Percentiles rank a stretch among this genome's conserved stretches.
Evolutionary conservation across 2,797 vertebrate genomes (phyloP).

Genomic region (Galagoides demidoff): DNA sequence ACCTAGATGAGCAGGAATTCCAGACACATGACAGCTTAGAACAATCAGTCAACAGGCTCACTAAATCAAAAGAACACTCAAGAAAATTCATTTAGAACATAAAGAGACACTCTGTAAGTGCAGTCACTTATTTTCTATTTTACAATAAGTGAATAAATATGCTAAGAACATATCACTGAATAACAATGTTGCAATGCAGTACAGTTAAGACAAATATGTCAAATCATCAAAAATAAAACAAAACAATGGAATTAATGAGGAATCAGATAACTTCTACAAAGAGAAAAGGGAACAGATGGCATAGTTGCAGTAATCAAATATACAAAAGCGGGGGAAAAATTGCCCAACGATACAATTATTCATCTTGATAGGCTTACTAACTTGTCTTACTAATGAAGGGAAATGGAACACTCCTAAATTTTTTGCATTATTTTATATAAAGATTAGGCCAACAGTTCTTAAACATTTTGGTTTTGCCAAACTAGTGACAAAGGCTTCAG

Average conservation of each 20-base stretch:
- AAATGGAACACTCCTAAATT: not conserved
- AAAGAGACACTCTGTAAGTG: not conserved
- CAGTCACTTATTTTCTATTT: not conserved
- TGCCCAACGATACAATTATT: not conserved
- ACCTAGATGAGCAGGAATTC: not conserved
- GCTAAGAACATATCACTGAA: not conserved
- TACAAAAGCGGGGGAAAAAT: not conserved
- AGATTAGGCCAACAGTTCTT: not conserved
- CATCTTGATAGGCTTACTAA: not conserved
- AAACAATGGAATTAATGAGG: not conserved
- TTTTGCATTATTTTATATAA: not conserved
- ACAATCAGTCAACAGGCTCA: not conserved
- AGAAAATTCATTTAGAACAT: not conserved
- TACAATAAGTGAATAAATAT: not conserved
- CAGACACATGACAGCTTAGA: not conserved
- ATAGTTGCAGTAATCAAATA: not conserved
- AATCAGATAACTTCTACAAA: not conserved
- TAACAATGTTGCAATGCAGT: not conserved
- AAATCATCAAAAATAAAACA: not conserved
- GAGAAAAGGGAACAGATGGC: not conserved
- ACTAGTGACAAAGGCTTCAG: not conserved
- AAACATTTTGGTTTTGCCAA: not conserved
- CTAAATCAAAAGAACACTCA: not conserved
- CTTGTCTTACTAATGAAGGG: not conserved
- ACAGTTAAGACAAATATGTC: not conserved